Evolutionary conservation across 2,797 vertebrate species (phyloP).

Genomic region (Paramormyrops hopkinsi): DNA sequence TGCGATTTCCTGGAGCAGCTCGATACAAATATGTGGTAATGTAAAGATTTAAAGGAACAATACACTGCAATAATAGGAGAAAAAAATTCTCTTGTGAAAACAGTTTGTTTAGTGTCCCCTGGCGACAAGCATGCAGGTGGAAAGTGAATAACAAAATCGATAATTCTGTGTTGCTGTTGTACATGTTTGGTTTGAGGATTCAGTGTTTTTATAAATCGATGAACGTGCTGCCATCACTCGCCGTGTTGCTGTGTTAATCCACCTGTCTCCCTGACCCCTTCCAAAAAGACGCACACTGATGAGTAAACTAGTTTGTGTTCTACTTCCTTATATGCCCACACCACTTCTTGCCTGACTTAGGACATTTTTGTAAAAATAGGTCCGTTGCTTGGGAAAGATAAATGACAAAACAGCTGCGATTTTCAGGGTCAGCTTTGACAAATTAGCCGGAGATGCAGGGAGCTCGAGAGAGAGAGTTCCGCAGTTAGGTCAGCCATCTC

Average conservation of each 20-base stretch:
- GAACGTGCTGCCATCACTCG: background rate
- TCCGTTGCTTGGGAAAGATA: slow-evolving; percentile 34
- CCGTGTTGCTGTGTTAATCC: background rate
- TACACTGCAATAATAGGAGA: background rate
- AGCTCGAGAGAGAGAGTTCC: slow-evolving; percentile 50
- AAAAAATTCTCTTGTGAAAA: background rate
- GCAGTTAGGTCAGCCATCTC: slow-evolving; percentile 61
- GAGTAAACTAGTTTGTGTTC: slow-evolving; percentile 33
- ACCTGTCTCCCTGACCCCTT: background rate
- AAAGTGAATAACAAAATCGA: background rate
- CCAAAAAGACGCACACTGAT: background rate
- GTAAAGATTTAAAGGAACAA: background rate
- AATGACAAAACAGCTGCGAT: slow-evolving; percentile 36
- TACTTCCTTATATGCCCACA: slow-evolving; percentile 34
- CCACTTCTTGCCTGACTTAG: slow-evolving; percentile 8
- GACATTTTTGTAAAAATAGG: slow-evolving; percentile 36
- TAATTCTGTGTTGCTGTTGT: background rate
- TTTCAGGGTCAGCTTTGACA: slow-evolving; percentile 68
- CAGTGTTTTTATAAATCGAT: background rate
- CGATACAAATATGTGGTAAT: background rate
- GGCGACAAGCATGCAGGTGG: background rate
- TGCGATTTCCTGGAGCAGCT: background rate
- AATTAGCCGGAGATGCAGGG: slow-evolving; percentile 59
- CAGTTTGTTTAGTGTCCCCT: background rate
- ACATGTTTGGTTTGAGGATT: background rate